These are phyloP conservation scores for Nipponacmea schrenckii DNA, from an alignment of 2,888 invertebrate genomes.

Conservation along the genomic window DNA sequence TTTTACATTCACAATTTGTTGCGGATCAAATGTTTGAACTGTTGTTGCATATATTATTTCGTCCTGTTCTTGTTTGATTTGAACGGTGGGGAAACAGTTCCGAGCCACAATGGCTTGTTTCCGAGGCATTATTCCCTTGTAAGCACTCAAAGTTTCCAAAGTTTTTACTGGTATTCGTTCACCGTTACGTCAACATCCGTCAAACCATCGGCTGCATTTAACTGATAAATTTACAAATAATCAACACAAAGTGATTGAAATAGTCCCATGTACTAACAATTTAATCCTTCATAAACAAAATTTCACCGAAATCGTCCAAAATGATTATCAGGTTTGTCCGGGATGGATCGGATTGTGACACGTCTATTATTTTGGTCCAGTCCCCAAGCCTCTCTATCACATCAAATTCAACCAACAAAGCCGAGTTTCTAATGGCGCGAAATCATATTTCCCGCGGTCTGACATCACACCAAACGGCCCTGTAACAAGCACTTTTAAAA, in stretches of 20 bases:
- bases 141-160: not conserved
- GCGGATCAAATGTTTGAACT: conserved; percentile 16
- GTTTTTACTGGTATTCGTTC: not conserved
- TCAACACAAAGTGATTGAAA: not conserved
- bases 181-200: conserved; percentile 8
- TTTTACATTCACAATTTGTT: conserved; percentile 17
- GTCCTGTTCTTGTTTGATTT: conserved; percentile 48
- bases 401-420: conserved; percentile 44
- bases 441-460: conserved; percentile 65
- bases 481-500: conserved; percentile 31
- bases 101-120: conserved; percentile 45
- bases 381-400: conserved; percentile 17
- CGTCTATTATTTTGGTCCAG: not conserved
- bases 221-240: not conserved
- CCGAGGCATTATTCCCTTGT: conserved; percentile 45
- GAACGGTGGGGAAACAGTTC: conserved; percentile 38
- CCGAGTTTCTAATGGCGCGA: conserved; percentile 59
- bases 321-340: not conserved
- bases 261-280: not conserved
- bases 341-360: conserved; percentile 1
- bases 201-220: not conserved
- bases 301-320: not conserved
- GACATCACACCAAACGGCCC: conserved; percentile 46
- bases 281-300: not conserved
- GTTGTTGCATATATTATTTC: conserved; percentile 36